phyloP scores from a whole-genome alignment of 2,113 vertebrate genomes.

The Cranoglanis bouderius region DNA sequence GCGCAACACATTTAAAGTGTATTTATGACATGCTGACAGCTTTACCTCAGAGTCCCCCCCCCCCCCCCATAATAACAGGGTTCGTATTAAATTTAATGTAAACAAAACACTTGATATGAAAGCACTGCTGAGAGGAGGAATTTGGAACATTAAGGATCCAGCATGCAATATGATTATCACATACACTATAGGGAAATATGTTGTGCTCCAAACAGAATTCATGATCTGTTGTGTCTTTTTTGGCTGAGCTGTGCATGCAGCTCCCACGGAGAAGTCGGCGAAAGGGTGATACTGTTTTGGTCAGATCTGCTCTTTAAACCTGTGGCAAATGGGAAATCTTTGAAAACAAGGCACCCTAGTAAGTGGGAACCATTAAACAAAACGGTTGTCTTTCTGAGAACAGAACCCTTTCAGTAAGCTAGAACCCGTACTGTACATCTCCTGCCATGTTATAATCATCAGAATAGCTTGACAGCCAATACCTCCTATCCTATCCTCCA shows the following conservation, averaged over 20 bases:
- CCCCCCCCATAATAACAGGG: not conserved
- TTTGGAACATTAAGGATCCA: not conserved
- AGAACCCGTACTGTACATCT: not conserved
- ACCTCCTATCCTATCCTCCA: not conserved
- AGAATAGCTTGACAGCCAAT: not conserved
- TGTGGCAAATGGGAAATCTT: not conserved
- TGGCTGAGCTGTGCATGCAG: not conserved
- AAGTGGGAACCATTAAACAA: not conserved
- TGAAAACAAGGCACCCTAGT: not conserved
- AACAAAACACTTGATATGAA: slow-evolving; percentile 17
- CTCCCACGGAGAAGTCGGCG: no score
- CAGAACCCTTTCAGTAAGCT: not conserved
- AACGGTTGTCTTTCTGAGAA: not conserved
- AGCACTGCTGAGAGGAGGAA: not conserved
- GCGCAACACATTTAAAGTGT: not conserved
- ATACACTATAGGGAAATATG: not conserved
- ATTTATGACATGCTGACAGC: not conserved
- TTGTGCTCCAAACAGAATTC: not conserved
- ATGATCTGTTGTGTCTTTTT: not conserved
- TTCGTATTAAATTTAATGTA: not conserved
- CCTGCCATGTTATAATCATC: not conserved
- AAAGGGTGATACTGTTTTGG: not conserved
- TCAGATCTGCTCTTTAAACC: not conserved
- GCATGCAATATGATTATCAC: not conserved
- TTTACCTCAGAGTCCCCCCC: not conserved